Evolutionary conservation across 2,797 vertebrate genomes (phyloP).

Genomic region (Phalanger gymnotis): DNA sequence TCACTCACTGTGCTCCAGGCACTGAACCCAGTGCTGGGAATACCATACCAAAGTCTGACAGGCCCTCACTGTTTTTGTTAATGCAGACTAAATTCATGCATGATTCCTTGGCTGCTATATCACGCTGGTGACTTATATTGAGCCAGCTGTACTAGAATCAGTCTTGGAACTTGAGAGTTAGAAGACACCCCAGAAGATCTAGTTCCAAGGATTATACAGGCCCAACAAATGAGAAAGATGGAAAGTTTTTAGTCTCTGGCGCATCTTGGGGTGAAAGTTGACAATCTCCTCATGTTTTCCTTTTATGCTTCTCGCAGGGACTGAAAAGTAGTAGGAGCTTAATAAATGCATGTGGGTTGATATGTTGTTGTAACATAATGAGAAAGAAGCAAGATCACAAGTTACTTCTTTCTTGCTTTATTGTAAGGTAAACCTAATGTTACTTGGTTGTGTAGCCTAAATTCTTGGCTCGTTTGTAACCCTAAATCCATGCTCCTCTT

Average conservation of each 20-base stretch:
- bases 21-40: not conserved
- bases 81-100: not conserved
- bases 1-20: too few species aligned
- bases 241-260: not conserved
- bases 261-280: not conserved
- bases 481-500: not conserved
- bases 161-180: too few species aligned
- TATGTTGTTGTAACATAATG: not conserved
- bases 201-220: not conserved
- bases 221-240: not conserved
- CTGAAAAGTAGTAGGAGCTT: not conserved
- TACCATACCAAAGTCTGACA: not conserved
- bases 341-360: not conserved
- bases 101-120: not conserved
- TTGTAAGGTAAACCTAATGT: not conserved
- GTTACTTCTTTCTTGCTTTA: not conserved
- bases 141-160: not conserved
- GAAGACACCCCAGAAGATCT: too few species aligned
- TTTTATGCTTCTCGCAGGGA: not conserved
- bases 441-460: not conserved
- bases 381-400: not conserved
- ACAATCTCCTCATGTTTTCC: not conserved
- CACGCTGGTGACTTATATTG: not conserved
- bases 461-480: not conserved
- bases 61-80: not conserved